These are phyloP conservation scores for Maccullochella peelii DNA, from an alignment of 2,113 vertebrate genomes.

Conservation along the genomic window DNA sequence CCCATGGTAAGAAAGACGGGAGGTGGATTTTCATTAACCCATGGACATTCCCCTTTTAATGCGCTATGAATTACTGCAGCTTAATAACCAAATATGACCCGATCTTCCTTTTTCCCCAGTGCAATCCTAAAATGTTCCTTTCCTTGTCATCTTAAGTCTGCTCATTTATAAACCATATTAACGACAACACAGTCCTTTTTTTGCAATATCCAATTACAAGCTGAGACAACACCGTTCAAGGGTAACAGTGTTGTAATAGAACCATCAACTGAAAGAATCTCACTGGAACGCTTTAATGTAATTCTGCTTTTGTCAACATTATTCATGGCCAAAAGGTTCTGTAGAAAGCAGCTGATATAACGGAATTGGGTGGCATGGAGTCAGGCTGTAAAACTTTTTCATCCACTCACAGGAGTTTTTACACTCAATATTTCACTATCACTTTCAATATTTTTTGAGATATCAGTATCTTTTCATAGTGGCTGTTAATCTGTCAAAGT, in stretches of 20 bases:
- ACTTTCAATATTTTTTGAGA: not conserved
- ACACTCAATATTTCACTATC: conserved; percentile 12
- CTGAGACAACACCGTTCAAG: conserved; percentile 13
- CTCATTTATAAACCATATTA: conserved; percentile 18
- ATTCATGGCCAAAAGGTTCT: conserved; percentile 10
- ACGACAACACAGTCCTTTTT: conserved; percentile 4
- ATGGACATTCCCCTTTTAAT: not conserved
- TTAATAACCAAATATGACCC: conserved; percentile 16
- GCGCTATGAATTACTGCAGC: not conserved
- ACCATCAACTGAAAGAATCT: conserved; percentile 9
- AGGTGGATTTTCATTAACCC: not conserved
- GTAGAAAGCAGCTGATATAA: conserved; percentile 10
- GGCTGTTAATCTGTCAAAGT: conserved; percentile 3
- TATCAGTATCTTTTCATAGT: not conserved
- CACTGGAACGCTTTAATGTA: not conserved
- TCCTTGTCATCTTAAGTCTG: not conserved
- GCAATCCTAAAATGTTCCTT: not conserved
- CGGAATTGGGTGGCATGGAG: not conserved
- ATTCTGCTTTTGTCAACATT: conserved; percentile 23
- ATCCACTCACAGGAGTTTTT: conserved; percentile 8
- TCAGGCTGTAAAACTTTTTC: conserved; percentile 8
- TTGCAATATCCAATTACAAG: conserved; percentile 22
- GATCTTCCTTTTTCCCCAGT: not conserved
- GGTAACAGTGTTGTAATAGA: conserved; percentile 19
- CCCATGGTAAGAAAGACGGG: not conserved